Conservation (phyloP, 2,797 vertebrate species). For the Pantherophis vulpinus region DNA sequence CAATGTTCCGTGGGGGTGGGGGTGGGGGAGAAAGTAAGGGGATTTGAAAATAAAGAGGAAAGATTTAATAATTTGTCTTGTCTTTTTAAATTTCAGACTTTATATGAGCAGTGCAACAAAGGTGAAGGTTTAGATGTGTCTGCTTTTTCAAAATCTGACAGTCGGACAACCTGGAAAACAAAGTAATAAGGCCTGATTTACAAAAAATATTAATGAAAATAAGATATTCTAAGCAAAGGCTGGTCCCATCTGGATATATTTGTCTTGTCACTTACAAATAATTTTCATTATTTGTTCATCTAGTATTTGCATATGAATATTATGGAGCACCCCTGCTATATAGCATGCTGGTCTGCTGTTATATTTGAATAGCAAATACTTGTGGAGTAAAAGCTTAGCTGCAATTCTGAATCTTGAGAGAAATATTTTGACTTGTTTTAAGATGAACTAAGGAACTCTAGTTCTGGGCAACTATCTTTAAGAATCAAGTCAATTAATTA, state of each 20-base stretch:
- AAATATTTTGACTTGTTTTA: background rate
- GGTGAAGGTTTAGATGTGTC: constrained; percentile 85
- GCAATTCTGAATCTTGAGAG: background rate
- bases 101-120: constrained; percentile 90
- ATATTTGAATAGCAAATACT: constrained; percentile 8
- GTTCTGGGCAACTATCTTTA: background rate
- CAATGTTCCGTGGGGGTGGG: background rate
- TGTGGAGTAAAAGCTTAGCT: background rate
- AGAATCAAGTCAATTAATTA: background rate
- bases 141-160: constrained; percentile 80
- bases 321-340: background rate
- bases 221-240: background rate
- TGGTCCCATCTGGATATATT: background rate
- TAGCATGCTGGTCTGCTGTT: background rate
- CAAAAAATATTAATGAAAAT: constrained; percentile 29
- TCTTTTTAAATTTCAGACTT: constrained; percentile 78
- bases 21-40: background rate
- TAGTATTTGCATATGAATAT: constrained; percentile 15
- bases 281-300: background rate
- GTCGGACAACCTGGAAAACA: constrained; percentile 59
- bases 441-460: background rate
- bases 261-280: background rate
- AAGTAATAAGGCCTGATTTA: constrained; percentile 58
- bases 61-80: background rate
- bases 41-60: background rate